These are phyloP conservation scores for Buathra laborator DNA, from an alignment of 2,888 invertebrate species.

Conservation along the genomic window DNA sequence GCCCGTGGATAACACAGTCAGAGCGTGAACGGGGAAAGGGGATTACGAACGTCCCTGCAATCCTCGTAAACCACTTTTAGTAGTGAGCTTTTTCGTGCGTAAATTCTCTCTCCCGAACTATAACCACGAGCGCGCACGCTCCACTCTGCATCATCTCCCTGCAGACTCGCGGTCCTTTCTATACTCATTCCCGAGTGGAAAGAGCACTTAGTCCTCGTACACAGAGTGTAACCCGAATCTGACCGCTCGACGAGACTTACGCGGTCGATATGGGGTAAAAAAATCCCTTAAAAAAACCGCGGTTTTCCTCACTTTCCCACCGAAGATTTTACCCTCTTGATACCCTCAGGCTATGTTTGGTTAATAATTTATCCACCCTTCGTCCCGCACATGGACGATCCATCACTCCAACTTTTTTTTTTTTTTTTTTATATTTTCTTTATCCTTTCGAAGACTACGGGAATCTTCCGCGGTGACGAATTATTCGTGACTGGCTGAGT, in stretches of 20 bases:
- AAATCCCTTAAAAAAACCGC: neutral
- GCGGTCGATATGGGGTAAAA: constrained; percentile 24
- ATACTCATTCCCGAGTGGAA: constrained; percentile 39
- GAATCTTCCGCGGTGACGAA: constrained; percentile 40
- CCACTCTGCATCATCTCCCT: constrained; percentile 19
- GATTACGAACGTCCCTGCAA: constrained; percentile 12
- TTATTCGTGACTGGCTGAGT: constrained; percentile 34
- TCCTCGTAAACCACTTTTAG: constrained; percentile 48
- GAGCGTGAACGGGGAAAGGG: neutral
- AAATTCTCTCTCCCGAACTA: constrained; percentile 22
- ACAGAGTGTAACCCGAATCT: neutral
- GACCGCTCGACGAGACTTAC: constrained; percentile 1
- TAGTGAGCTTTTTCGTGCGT: constrained; percentile 38
- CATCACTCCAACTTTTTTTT: constrained; percentile 16
- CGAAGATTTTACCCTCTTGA: neutral
- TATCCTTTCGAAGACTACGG: neutral
- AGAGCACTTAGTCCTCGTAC: constrained; percentile 24
- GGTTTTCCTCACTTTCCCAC: constrained; percentile 8
- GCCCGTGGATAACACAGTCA: neutral
- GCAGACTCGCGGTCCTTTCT: constrained; percentile 26
- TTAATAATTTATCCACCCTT: constrained; percentile 28
- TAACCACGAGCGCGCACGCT: neutral
- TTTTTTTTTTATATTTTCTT: neutral
- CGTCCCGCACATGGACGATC: constrained; percentile 12
- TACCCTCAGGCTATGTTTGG: neutral